These are phyloP conservation scores for Anas flavirostris DNA, from an alignment of 2,797 vertebrate genomes.

Conservation along the genomic window DNA sequence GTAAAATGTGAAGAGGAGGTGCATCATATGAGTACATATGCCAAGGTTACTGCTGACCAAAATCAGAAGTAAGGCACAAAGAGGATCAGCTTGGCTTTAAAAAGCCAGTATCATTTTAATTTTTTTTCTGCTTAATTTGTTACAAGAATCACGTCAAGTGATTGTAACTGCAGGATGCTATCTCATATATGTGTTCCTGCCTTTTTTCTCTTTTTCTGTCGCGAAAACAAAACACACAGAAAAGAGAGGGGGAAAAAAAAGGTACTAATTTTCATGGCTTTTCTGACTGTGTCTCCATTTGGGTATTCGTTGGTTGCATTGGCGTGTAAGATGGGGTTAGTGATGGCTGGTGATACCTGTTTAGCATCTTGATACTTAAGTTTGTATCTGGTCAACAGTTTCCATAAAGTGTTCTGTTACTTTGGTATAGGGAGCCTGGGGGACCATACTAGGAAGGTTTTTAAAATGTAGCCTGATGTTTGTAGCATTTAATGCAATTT, in stretches of 20 bases:
- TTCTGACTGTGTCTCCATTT: neutral
- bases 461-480: neutral
- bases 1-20: neutral
- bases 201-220: neutral
- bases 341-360: neutral
- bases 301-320: neutral
- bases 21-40: rapidly evolving
- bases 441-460: neutral
- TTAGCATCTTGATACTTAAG: no score
- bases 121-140: neutral
- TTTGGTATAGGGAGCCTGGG: neutral
- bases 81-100: neutral
- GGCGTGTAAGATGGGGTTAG: neutral
- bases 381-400: neutral
- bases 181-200: neutral
- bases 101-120: neutral
- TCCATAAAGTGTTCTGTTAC: neutral
- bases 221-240: neutral
- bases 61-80: neutral
- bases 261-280: neutral
- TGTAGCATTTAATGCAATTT: neutral
- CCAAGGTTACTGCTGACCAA: neutral
- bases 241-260: no score
- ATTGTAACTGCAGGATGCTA: neutral
- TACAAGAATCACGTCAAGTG: neutral